A percentile compares a stretch with the other conserved stretches of the same genome.
Evolutionary conservation across 1,140 invertebrate genomes (phyloP).

Genomic region (Zaprionus ghesquierei): DNA sequence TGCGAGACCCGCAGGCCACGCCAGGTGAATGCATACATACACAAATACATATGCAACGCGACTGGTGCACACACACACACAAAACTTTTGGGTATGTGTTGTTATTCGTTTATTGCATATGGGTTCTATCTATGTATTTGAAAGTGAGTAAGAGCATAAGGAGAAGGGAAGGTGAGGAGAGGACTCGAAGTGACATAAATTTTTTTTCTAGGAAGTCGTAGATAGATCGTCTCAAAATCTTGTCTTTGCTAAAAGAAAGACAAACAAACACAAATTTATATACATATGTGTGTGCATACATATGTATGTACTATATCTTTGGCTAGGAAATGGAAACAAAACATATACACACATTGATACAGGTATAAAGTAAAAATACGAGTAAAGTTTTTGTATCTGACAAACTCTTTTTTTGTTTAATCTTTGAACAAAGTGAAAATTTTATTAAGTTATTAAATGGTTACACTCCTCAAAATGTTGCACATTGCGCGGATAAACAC

Average conservation of each 20-base stretch:
- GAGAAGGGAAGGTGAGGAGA: background rate
- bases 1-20: conserved; percentile 12
- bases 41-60: background rate
- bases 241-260: background rate
- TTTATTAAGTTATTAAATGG: too few species aligned
- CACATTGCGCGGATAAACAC: too few species aligned
- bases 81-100: background rate
- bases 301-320: too few species aligned
- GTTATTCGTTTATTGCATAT: conserved; percentile 14
- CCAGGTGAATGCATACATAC: conserved; percentile 10
- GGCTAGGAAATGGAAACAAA: too few species aligned
- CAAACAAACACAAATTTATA: background rate
- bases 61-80: background rate
- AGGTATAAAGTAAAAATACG: too few species aligned
- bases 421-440: too few species aligned
- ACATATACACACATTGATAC: too few species aligned
- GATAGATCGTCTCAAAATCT: conserved; percentile 3
- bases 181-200: background rate
- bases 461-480: too few species aligned
- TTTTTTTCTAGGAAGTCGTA: conserved; percentile 22
- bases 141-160: conserved; percentile 6
- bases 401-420: too few species aligned
- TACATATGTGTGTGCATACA: too few species aligned
- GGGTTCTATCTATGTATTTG: conserved; percentile 13
- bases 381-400: too few species aligned